Base-by-base conservation (phyloP, 2,888 invertebrate genomes). In the Rhagium mordax region DNA sequence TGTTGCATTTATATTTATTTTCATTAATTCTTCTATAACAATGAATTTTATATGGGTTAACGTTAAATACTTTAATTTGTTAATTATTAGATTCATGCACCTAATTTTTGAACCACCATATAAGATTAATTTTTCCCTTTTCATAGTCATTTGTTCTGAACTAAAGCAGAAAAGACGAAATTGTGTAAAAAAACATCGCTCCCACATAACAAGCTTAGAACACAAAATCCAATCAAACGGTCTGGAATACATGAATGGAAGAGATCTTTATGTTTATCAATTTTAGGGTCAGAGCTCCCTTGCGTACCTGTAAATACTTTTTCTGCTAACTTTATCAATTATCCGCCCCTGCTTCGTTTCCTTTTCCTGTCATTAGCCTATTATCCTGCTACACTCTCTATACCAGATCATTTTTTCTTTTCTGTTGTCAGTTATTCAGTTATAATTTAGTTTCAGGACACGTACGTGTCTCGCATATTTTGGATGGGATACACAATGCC, bases 301-400 rank as follows among this genome's bases (percentile, higher is more conserved):
- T 66, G 20, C 65, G 27, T 76, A 78, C 78, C 78, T 78, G 75
- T 75, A 72, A 78, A 75, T 76, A 75, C 74, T 76, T 75, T 75
- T 76, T 66, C 71, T 51, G 55, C 73, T 64, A 78, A 78, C 78
- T 78, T 78, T 78, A 76, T 78, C 76, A 78, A 78, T 78, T 78
- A 76, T 76, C 75, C 76, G 47, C 74, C 72, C 76, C 74, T 74
- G 70, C 61, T 75, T 75, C 76, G 74, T 76, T 78, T 78, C 78
- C 76, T 74, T 65, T 78, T 76, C 76, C 76, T 60, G 74, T 78
- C 76, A 78, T 78, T 78, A 78, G 76, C 74, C 75, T 74, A 75
- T 78, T 78, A 75, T 75, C 62, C 51, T 60, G 41, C 60, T 49
- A 69, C 70, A 69, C 70, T 59, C 16, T 33, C 69, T 29, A 27